Percentiles rank a stretch among this genome's conserved stretches.
Conservation (phyloP, 2,113 vertebrate genomes). For the Microcebus griseorufus region DNA sequence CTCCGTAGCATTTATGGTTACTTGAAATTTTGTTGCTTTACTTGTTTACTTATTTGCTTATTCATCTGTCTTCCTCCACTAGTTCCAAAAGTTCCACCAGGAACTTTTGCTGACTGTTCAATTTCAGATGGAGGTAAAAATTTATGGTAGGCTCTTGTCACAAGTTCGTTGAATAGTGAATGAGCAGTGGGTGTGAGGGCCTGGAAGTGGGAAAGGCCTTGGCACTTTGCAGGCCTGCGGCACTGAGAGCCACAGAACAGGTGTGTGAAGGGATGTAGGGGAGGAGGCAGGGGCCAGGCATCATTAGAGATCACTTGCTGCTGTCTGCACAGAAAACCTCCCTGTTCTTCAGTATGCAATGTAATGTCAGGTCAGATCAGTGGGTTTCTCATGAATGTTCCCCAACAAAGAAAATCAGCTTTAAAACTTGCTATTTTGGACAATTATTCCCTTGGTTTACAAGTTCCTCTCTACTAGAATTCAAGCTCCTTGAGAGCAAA, state of each 20-base stretch:
- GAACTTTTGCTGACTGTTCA: background rate
- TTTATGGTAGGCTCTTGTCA: background rate
- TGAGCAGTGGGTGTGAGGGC: background rate
- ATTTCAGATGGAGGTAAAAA: background rate
- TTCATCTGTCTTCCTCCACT: background rate
- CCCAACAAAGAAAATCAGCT: no score
- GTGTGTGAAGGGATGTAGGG: background rate
- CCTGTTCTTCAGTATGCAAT: background rate
- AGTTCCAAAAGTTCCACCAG: no score
- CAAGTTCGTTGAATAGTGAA: background rate
- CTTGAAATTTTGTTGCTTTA: background rate
- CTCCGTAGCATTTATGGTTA: background rate
- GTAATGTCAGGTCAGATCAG: background rate
- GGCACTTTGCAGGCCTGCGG: background rate
- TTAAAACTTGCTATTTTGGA: background rate
- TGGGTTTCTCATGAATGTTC: no score
- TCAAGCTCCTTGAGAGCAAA: background rate
- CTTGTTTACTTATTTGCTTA: background rate
- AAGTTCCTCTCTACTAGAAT: background rate
- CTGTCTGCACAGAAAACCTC: fast-evolving
- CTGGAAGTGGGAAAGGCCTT: background rate
- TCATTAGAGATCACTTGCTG: background rate
- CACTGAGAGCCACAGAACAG: fast-evolving
- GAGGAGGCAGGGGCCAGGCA: no score
- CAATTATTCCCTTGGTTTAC: background rate